Base-by-base conservation (phyloP, 2,888 invertebrate species). In the Trilocha varians region DNA sequence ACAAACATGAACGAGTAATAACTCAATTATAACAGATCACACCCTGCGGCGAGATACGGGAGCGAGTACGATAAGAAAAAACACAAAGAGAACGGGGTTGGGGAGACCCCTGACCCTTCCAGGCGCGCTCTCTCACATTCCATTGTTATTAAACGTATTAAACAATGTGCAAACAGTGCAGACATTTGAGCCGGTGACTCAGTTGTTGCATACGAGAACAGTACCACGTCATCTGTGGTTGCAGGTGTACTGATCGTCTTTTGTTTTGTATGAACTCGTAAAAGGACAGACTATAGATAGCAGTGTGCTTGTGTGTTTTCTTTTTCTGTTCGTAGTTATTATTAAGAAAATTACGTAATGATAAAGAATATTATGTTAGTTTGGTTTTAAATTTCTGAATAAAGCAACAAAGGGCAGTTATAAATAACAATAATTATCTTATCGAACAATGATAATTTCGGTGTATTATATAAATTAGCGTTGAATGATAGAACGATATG, bases 1-100 rank as follows among this genome's bases (percentile, higher is more conserved):
- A 66, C 62, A 72, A 71, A 72, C 77, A 73, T 68, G 74, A 62
- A 59, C 60, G 59, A 65, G 64, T 76, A 79, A 82, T 82, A 82
- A 82, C 79, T 82, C 75, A 78, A 83, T 83, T 83, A 82, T 65
- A 69, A 53, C 65, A 68, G 70, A 75, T 73, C 68, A 68, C 65
- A 65, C 65, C 77, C 74, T 57, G 65, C 58, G 62, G 62, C 59
- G 50, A 55, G 67, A 70, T 66, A 69, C 59, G 60, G 57, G 61
- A 64, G 58, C 59, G 51, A 48, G 49, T 55, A 49, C 43, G 66
- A 74, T 68, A 74, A 66, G 61, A 63, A 71, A 77, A 79, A 74
- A 71, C 44, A 65, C 65, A 67, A 68, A 62, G 48, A 50, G 52
- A 64, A 55, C 53, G 47, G 47, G 64, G 54, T 60, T 53, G 55